Percentiles rank a stretch among this genome's conserved stretches.
Evolutionary conservation across 1,140 invertebrate genomes (phyloP).

Genomic region (Steinernema khuongi): DNA sequence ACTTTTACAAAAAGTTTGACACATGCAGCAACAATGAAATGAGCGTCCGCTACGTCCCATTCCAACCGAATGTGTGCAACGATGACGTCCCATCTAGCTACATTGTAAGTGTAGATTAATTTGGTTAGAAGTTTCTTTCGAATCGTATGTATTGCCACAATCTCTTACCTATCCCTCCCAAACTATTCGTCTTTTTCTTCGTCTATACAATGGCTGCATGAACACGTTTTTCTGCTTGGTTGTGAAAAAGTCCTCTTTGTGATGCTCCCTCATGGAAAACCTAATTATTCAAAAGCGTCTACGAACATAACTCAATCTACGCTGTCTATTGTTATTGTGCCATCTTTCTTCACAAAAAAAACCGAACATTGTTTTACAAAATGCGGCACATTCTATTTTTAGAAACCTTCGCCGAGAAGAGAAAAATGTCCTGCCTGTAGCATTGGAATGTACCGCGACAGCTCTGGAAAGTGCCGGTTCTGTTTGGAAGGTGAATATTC

Average conservation of each 20-base stretch:
- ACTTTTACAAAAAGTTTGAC: slow-evolving; percentile 62
- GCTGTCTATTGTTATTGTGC: not conserved
- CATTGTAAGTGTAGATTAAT: slow-evolving; percentile 48
- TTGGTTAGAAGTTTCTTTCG: not conserved
- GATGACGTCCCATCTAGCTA: not conserved
- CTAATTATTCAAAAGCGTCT: too few relatives aligned
- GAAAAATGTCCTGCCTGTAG: slow-evolving; percentile 64
- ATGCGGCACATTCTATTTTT: slow-evolving; percentile 61
- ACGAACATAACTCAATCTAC: too few relatives aligned
- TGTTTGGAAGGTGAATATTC: slow-evolving; percentile 59
- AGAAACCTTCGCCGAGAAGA: not conserved
- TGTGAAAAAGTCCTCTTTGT: too few relatives aligned
- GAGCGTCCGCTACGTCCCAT: not conserved
- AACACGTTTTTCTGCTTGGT: too few relatives aligned
- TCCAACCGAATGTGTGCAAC: slow-evolving; percentile 9
- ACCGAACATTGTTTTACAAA: not conserved
- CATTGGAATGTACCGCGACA: slow-evolving; percentile 63
- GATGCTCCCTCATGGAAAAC: too few relatives aligned
- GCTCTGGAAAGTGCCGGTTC: slow-evolving; percentile 60
- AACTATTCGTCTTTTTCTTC: too few relatives aligned
- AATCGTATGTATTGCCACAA: too few relatives aligned
- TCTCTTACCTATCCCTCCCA: too few relatives aligned
- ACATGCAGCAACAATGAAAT: not conserved
- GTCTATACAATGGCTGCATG: too few relatives aligned
- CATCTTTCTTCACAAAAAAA: not conserved